Evolutionary conservation across 2,113 vertebrate genomes (phyloP).

Genomic region (Camelus bactrianus): DNA sequence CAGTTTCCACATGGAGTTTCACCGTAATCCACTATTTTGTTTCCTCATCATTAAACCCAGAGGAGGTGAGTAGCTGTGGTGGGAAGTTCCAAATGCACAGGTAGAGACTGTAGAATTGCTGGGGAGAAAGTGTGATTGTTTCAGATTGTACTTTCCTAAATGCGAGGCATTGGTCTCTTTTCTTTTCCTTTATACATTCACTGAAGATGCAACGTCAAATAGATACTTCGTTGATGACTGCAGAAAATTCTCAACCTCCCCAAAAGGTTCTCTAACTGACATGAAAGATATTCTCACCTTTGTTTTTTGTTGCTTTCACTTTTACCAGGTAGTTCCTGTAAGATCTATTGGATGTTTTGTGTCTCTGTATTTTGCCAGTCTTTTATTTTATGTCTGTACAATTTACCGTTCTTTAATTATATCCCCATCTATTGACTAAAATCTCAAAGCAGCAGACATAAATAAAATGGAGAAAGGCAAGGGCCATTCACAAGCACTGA

Average conservation of each 20-base stretch:
- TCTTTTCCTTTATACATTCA: not conserved
- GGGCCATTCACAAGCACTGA: not conserved
- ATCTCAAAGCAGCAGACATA: not conserved
- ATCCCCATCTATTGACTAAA: not conserved
- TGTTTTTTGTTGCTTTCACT: not conserved
- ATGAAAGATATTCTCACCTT: not conserved
- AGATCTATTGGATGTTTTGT: not conserved
- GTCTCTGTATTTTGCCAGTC: not conserved
- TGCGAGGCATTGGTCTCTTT: not conserved
- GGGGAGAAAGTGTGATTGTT: not conserved
- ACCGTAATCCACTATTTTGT: not conserved
- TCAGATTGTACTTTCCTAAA: not conserved
- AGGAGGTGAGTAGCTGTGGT: not conserved
- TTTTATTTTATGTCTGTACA: not conserved
- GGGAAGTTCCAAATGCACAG: not conserved
- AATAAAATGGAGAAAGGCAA: not conserved
- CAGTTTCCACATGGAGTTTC: not conserved
- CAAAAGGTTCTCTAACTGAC: not conserved
- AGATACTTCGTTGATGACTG: not conserved
- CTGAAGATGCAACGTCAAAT: constrained; percentile 4
- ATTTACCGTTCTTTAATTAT: constrained; percentile 2
- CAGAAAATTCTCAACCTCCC: not conserved
- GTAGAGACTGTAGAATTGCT: not conserved
- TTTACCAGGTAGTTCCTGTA: not conserved
- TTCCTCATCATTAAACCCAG: not conserved